phyloP scores from a whole-genome alignment of 2,888 invertebrate species.

The Drosophila helvetica region DNA sequence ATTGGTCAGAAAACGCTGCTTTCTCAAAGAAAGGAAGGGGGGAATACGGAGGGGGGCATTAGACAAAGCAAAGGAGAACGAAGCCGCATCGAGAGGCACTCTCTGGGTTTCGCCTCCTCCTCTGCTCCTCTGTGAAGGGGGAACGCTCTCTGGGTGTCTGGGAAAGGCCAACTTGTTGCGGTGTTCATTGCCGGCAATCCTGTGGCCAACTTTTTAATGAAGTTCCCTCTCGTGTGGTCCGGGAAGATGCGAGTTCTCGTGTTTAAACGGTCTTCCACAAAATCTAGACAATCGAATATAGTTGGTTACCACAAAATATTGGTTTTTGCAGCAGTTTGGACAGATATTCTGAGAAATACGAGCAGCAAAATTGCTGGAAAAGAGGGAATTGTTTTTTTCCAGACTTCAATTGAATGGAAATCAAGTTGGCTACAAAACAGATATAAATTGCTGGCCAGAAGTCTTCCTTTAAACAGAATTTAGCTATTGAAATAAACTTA shows the following conservation, averaged over 20 bases:
- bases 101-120: background rate
- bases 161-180: constrained; percentile 35
- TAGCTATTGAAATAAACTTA: background rate
- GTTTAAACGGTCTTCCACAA: background rate
- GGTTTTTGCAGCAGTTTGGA: background rate
- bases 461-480: background rate
- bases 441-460: background rate
- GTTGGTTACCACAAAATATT: constrained; percentile 3
- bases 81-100: background rate
- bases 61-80: background rate
- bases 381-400: background rate
- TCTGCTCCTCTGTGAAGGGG: too few species aligned
- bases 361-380: background rate
- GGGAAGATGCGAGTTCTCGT: background rate
- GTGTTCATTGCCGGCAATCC: constrained; percentile 31
- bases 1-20: constrained; percentile 5
- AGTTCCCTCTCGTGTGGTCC: constrained; percentile 10
- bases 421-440: background rate
- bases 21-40: too few species aligned
- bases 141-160: background rate
- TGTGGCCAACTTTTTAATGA: constrained; percentile 35
- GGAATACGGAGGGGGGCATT: background rate
- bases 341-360: background rate
- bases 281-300: constrained; percentile 5
- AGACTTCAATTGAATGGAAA: background rate